Evolutionary conservation across 2,113 vertebrate species (phyloP), one percentile per base, ranked within the genome.

Genomic region (Dendrocopos noguchii): DNA sequence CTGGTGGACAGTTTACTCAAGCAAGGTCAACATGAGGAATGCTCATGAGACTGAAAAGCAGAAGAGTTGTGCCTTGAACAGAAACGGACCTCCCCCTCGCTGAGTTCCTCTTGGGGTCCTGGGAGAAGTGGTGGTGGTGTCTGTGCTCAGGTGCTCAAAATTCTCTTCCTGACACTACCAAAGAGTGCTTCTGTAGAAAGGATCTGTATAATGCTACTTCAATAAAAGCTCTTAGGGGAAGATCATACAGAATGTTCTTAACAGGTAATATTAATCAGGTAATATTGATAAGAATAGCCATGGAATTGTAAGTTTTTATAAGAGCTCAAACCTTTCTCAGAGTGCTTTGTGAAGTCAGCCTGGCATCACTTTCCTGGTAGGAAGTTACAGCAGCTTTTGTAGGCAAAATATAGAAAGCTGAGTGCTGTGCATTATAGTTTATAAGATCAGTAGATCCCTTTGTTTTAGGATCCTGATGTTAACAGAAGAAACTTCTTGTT

Each of bases 401-500:
- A 86, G 75, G 78, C 95, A 96, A 95, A 73, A 68, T 90, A 94
- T 64, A 97, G 93, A 97, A 96, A 96, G 80, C 81, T 61, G 83
- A 96, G 78, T 34, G 56, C 22, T 76, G 72, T 93, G 81, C 81
- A 80, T 93, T 93, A 90, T 67, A 76, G 91, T 80, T 87, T 72
- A 95, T 87, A 90, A 90, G 94, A 94, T 93, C 93, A 95, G 85
- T 81, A 90, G 88, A 89, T 74, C 34, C 31, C 57, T 97, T 94
- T 97, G 93, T 96, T 93, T 77, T 82, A 84, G 47, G 33, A 89
- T 84, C 77, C 91, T 93, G 88, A 94, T 80, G 57, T 82, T 86
- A 94, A 91, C 95, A 93, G 92, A 95, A 97, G 93, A 96, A 96
- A 95, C 27, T 46, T 92, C 80, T 94, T 94, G 57, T 93, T 94